Percentiles rank a stretch among this genome's conserved stretches.
Conservation (phyloP, 2,888 invertebrate genomes). For the Chromoteleia sp. region DNA sequence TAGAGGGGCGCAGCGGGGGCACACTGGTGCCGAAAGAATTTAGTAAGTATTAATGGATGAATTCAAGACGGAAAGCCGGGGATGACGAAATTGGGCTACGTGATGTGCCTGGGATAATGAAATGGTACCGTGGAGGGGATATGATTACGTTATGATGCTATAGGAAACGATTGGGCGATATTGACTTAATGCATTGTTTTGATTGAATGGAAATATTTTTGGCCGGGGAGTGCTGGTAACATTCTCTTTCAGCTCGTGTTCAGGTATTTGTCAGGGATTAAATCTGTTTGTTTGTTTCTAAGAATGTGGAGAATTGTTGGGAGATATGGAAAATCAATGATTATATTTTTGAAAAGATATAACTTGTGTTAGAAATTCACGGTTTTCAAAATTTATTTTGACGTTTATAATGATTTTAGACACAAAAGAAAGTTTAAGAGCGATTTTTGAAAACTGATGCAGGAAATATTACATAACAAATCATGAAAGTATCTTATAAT, state of each 20-base stretch:
- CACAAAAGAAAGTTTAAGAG: too few relatives aligned
- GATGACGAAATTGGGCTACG: conserved; percentile 50
- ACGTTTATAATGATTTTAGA: too few relatives aligned
- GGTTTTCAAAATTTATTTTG: too few relatives aligned
- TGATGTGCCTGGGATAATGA: conserved; percentile 52
- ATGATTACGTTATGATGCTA: conserved; percentile 36
- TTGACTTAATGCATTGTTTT: conserved; percentile 35
- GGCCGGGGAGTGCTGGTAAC: conserved; percentile 8
- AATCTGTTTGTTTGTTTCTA: neutral
- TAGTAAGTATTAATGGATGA: conserved; percentile 47
- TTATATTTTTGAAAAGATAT: too few relatives aligned
- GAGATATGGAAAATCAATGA: neutral
- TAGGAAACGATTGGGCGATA: conserved; percentile 4
- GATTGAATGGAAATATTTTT: conserved; percentile 36
- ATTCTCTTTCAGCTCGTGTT: conserved; percentile 8
- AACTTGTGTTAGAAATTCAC: too few relatives aligned
- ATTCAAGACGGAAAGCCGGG: conserved; percentile 36
- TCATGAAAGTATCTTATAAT: too few relatives aligned
- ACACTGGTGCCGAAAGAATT: conserved; percentile 29
- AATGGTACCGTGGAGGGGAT: conserved; percentile 9
- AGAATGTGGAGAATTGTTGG: neutral
- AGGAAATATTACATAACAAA: too few relatives aligned
- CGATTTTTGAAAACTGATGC: too few relatives aligned
- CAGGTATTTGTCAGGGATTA: neutral
- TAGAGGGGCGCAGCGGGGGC: conserved; percentile 10